Evolutionary conservation across 2,888 invertebrate species (phyloP).

Genomic region (Yponomeuta malinellus): DNA sequence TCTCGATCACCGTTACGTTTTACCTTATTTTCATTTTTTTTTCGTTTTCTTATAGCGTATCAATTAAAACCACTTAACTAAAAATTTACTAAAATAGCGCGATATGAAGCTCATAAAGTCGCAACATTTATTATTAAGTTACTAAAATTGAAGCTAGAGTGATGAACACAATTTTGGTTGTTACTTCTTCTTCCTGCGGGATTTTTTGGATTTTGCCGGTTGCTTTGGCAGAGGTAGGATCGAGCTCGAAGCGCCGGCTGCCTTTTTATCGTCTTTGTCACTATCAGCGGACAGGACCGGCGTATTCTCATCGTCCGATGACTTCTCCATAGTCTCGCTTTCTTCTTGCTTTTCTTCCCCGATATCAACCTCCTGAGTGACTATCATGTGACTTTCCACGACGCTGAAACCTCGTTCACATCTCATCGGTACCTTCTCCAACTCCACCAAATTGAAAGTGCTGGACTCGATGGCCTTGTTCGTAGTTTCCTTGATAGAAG

Average conservation of each 20-base stretch:
- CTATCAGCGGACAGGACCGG: conserved; percentile 73
- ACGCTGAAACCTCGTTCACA: conserved; percentile 61
- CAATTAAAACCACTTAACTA: conserved; percentile 47
- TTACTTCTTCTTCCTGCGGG: conserved; percentile 79
- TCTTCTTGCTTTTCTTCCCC: conserved; percentile 47
- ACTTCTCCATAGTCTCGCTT: conserved; percentile 64
- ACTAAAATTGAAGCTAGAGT: conserved; percentile 27
- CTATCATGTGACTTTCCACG: conserved; percentile 59
- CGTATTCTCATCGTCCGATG: conserved; percentile 75
- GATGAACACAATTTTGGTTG: conserved; percentile 27
- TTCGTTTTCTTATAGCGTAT: conserved; percentile 52
- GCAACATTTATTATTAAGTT: conserved; percentile 5
- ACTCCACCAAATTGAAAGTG: conserved; percentile 60
- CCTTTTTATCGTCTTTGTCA: conserved; percentile 68
- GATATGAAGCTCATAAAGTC: conserved; percentile 2
- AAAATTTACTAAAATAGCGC: conserved; percentile 38
- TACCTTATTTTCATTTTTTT: conserved; percentile 30
- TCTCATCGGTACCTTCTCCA: conserved; percentile 56
- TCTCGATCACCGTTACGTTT: conserved; percentile 11
- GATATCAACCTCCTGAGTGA: conserved; percentile 53
- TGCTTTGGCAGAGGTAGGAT: conserved; percentile 55
- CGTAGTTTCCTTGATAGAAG: conserved; percentile 58
- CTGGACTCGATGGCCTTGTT: conserved; percentile 50
- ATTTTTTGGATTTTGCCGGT: conserved; percentile 70
- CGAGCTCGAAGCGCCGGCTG: conserved; percentile 48